These are phyloP conservation scores for Patella caerulea DNA, from an alignment of 2,888 invertebrate species.

Conservation along the genomic window DNA sequence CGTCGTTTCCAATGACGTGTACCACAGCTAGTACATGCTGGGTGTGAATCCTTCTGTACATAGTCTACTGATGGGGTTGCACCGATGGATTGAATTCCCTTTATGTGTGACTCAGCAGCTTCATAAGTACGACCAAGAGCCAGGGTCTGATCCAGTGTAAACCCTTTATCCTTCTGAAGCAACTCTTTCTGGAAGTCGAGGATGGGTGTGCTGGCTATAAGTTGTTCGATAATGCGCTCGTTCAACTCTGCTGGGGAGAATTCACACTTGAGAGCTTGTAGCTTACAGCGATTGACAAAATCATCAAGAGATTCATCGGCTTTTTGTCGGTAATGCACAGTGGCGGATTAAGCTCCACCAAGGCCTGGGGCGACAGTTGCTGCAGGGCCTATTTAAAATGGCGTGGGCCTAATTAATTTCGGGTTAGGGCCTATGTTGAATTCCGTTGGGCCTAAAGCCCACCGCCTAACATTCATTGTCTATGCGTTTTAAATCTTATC, in stretches of 20 bases:
- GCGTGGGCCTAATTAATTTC: too few species aligned
- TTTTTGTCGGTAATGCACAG: background rate
- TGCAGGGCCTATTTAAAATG: too few species aligned
- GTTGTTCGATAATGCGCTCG: background rate
- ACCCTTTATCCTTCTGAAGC: background rate
- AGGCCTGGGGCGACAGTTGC: too few species aligned
- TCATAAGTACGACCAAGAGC: background rate
- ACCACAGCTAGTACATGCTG: too few species aligned
- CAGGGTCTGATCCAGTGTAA: background rate
- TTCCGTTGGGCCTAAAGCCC: too few species aligned
- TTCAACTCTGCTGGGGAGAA: background rate
- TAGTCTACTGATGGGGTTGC: too few species aligned
- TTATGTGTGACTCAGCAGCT: background rate
- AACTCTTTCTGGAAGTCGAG: background rate
- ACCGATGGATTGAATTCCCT: too few species aligned
- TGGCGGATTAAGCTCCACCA: too few species aligned
- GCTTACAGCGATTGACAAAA: background rate
- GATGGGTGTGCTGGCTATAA: background rate
- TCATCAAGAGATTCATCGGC: background rate
- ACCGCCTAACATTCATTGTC: too few species aligned
- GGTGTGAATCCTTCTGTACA: too few species aligned
- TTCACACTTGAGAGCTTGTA: slow-evolving; percentile 1
- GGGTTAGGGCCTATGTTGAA: too few species aligned
- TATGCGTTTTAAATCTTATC: background rate
- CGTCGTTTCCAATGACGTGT: too few species aligned